Base-by-base conservation (phyloP, 2,113 vertebrate species). In the Sturnus vulgaris region DNA sequence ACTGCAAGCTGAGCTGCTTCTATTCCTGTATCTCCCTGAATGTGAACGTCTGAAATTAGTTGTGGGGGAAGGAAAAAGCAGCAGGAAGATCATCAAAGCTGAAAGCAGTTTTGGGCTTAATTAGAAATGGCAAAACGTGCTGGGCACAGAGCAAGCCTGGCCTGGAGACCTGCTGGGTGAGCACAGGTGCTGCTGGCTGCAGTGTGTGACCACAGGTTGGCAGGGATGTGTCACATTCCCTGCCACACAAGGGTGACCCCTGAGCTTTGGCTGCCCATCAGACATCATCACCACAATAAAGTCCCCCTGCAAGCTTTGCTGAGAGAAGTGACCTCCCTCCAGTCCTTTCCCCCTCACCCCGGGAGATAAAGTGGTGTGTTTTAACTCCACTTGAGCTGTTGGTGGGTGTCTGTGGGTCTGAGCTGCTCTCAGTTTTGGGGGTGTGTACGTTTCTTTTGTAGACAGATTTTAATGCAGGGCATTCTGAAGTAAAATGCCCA, bases 21-120 rank as follows among this genome's bases (percentile, higher is more conserved):
- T 95, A 91, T 92, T 91, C 90, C 85, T 88, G 82, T 73, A 66
- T 47, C 63, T 82, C 68, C 12, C 61, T 76, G 87, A 87, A 56
- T 52, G 66, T 17, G 42, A 82, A 44, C 0, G 1, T 61, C 90
- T 94, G 86, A 93, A 82, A 94, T 91, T 28, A 82, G 81, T 46
- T 50, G 47, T 46, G 89, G 78, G 84, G 83, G 81, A 61, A 91
- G 70, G 63, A 52, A 76, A 82, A 83, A 85, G 9, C 71, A 86
- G 21, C 60, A 55, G 42, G 76, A 93, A 94, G 50, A 91, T 59
- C 76, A 90, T 66, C 59, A 86, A 63, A 94, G 70, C 93, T 40
- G 47, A 55, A 88, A 90, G 71, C 31, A 59, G 27, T 40, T 91
- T 68, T 77, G 46, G 68, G 59, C 37, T 93, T 92, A 91, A 88